phyloP scores from a whole-genome alignment of 2,113 vertebrate genomes.

The Strix uralensis region DNA sequence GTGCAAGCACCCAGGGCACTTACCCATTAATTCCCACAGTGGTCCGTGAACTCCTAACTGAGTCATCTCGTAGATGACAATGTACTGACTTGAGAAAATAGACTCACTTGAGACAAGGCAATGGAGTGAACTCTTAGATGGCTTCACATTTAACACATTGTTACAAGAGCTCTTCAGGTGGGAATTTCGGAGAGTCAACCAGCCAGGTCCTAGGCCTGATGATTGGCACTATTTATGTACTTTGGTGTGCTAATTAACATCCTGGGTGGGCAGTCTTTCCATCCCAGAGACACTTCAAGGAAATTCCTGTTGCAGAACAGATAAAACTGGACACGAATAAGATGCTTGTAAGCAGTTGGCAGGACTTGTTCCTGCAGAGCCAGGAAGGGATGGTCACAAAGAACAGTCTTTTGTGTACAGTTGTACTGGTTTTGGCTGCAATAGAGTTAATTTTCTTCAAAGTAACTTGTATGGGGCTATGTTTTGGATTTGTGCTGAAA shows the following conservation, averaged over 20 bases:
- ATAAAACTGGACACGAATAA: background rate
- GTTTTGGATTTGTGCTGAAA: too few species aligned
- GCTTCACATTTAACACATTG: background rate
- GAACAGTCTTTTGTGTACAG: background rate
- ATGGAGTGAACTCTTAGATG: background rate
- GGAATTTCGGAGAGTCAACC: background rate
- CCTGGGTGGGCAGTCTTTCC: background rate
- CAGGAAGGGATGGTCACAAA: background rate
- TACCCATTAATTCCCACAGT: background rate
- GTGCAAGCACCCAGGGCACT: too few species aligned
- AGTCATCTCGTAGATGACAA: background rate
- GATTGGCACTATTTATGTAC: background rate
- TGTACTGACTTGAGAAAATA: background rate
- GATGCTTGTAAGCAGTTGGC: background rate
- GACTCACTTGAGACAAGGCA: background rate
- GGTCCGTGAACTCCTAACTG: background rate
- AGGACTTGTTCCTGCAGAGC: background rate
- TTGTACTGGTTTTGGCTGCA: background rate
- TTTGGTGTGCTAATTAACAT: background rate
- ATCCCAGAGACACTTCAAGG: background rate
- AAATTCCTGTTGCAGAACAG: background rate
- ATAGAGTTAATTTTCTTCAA: too few species aligned
- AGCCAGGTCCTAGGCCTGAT: background rate
- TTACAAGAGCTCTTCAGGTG: background rate
- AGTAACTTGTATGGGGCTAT: too few species aligned